Evolutionary conservation across 1,140 invertebrate species (phyloP), one percentile per base, ranked within the genome.

Genomic region (Antheraea mylitta): DNA sequence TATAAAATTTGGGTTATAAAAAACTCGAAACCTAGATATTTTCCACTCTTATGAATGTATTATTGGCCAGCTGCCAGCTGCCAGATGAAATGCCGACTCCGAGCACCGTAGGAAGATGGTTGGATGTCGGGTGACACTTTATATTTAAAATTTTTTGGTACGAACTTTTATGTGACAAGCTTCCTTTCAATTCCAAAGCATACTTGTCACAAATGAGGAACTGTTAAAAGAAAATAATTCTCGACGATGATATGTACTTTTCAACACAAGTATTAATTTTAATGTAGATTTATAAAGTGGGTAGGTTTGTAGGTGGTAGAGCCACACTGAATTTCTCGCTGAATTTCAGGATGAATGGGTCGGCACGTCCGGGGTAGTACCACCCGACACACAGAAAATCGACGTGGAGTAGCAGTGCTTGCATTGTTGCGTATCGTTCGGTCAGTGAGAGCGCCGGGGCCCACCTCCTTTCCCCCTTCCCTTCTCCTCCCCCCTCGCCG

Each of bases 1-100:
- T 64, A 60, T 59, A 65, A 58, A 37, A 81, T 83, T 77, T 83
- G 79, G 79, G 76, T 77, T 79, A 78, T 83, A 80, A 81, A 82
- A 53, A 80, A 78, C 80, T 76, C 78, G 71, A 79, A 75, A 74
- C 66, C 75, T 81, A 74, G 80, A 81, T 79, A 53, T 78, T 80
- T 70, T 74, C 74, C 61, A 61, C 30, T n/a, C 61, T 30, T 63
- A 61, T 67, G 68, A 75, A 60, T 78, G 81, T 78, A 82, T 82
- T 78, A 72, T 78, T 87, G 83, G 85, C 77, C 18, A 37, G 3
- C 2, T 68, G 81, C 85, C 85, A 87, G 81, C 9, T 16, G 45
- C 45, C 9, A 53, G 45, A 71, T 80, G 76, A 76, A 81, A 83
- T 82, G 70, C 73, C 72, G 74, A 69, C 62, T 69, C 66, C 67